A percentile compares a stretch with the other conserved stretches of the same genome.
These are phyloP conservation scores for Coracias cyanogaster DNA, from an alignment of 2,797 vertebrate genomes.

Conservation along the genomic window DNA sequence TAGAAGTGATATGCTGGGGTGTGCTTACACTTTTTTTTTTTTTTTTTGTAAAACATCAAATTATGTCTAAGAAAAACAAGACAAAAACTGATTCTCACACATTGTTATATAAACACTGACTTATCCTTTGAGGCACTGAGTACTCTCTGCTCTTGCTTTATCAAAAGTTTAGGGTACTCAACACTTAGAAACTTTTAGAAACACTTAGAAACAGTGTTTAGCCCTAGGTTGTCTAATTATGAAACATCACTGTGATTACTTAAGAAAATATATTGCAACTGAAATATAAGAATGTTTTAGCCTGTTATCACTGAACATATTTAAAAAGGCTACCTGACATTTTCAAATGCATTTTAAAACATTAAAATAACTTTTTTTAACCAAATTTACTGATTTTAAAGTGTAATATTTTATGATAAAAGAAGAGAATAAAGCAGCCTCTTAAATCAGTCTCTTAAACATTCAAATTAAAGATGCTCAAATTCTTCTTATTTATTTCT, in stretches of 20 bases:
- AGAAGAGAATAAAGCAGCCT: neutral
- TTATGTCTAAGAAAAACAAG: slow-evolving; percentile 58
- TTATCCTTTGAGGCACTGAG: slow-evolving; percentile 11
- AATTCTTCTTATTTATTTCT: neutral
- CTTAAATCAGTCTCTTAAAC: neutral
- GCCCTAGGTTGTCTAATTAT: neutral
- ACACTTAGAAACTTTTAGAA: neutral
- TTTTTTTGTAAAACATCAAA: slow-evolving; percentile 62
- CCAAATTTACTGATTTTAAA: neutral
- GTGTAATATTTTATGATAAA: neutral
- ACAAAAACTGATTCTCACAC: slow-evolving; percentile 23
- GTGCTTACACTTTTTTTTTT: neutral
- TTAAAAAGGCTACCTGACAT: neutral
- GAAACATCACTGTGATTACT: neutral
- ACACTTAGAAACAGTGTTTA: neutral
- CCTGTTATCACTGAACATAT: neutral
- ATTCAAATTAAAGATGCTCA: neutral
- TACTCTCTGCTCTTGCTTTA: neutral
- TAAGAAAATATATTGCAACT: neutral
- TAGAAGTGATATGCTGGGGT: slow-evolving; percentile 6
- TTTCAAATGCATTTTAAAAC: neutral
- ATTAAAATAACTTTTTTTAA: neutral
- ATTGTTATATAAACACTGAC: neutral
- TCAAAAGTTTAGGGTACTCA: slow-evolving; percentile 1
- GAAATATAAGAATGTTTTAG: neutral